These are phyloP conservation scores for Stegana nigrithorax DNA, from an alignment of 2,888 invertebrate species.

Conservation along the genomic window DNA sequence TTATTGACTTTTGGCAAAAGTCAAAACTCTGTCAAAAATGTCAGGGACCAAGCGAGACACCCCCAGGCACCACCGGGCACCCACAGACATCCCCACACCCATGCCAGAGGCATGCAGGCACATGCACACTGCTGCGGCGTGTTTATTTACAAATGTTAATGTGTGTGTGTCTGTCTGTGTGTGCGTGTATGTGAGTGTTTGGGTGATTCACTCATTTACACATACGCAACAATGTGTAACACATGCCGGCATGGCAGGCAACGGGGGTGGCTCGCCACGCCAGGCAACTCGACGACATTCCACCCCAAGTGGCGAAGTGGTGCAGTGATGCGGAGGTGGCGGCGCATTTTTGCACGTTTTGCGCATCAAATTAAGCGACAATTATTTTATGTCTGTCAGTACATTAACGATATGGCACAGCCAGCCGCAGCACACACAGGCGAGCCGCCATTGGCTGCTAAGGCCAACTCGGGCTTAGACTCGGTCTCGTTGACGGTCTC, in stretches of 20 bases:
- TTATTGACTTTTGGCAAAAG: conserved; percentile 39
- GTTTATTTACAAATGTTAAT: too few species aligned
- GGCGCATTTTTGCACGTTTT: conserved; percentile 29
- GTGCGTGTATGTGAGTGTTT: too few species aligned
- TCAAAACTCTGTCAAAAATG: conserved; percentile 31
- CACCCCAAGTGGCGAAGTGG: background rate
- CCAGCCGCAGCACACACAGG: too few species aligned
- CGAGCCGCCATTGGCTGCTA: too few species aligned
- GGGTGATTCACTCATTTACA: too few species aligned
- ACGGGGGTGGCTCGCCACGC: too few species aligned
- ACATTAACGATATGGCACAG: too few species aligned
- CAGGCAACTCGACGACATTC: background rate
- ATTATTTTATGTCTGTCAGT: conserved; percentile 27
- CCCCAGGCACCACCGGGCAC: background rate
- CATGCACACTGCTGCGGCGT: too few species aligned
- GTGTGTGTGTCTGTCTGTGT: background rate
- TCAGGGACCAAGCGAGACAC: background rate
- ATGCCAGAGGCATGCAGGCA: background rate
- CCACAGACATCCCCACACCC: background rate
- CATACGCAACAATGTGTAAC: too few species aligned
- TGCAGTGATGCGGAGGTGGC: background rate
- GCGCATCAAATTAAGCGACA: conserved; percentile 24
- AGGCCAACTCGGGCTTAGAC: background rate
- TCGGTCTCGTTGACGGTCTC: conserved; percentile 18
- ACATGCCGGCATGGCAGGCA: too few species aligned